Evolutionary conservation across 2,113 vertebrate genomes (phyloP).

Genomic region (Triplophysa rosa): DNA sequence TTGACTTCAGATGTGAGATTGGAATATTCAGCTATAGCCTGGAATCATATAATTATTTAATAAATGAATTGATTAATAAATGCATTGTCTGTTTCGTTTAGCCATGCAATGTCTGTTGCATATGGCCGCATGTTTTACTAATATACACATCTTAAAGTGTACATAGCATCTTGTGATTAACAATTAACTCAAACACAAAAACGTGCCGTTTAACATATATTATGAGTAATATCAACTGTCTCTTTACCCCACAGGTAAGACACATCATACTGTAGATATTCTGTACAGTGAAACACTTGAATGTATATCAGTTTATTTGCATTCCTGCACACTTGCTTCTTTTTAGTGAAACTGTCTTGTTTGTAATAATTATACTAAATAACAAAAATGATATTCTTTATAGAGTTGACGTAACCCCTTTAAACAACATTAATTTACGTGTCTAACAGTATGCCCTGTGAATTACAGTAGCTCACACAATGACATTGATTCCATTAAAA

Average conservation of each 20-base stretch:
- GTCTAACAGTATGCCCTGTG: conserved; percentile 12
- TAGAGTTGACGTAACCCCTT: not conserved
- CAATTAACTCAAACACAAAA: conserved; percentile 36
- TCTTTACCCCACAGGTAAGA: conserved; percentile 55
- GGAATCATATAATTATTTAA: no score
- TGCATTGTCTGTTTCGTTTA: not conserved
- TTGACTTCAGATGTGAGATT: no score
- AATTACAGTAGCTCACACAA: not conserved
- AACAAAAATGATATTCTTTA: conserved; percentile 22
- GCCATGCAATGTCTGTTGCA: not conserved
- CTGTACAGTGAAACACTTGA: not conserved
- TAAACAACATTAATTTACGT: not conserved
- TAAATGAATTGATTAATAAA: no score
- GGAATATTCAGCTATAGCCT: no score
- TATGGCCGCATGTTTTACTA: conserved; percentile 29
- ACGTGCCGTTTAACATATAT: not conserved
- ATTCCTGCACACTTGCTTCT: conserved; percentile 30
- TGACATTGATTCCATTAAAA: conserved; percentile 3
- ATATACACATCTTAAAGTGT: conserved; percentile 21
- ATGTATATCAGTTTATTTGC: conserved; percentile 15
- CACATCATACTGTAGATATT: conserved; percentile 23
- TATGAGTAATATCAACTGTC: conserved; percentile 39
- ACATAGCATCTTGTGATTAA: conserved; percentile 36
- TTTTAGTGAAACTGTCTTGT: conserved; percentile 1
- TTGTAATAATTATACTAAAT: not conserved